Evolutionary conservation across 2,797 vertebrate species (phyloP).

Genomic region (Potorous gilbertii): DNA sequence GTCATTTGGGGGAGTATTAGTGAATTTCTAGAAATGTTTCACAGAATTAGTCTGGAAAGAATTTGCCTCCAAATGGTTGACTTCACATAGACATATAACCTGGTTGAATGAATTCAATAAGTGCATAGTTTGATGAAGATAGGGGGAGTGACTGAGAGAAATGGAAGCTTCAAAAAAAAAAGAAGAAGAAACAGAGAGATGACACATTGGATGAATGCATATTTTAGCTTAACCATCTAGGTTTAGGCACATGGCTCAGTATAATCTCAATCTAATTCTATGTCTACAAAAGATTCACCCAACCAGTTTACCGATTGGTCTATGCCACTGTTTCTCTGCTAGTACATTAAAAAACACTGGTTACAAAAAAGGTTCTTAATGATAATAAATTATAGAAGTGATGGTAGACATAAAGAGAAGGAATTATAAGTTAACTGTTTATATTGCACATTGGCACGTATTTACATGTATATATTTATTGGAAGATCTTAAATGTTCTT

Average conservation of each 20-base stretch:
- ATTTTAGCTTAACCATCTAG: not conserved
- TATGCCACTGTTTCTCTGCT: not conserved
- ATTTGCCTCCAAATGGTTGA: not conserved
- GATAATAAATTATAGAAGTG: too few relatives aligned
- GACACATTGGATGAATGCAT: not conserved
- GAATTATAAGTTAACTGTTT: not conserved
- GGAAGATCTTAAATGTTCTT: not conserved
- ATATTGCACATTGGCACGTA: not conserved
- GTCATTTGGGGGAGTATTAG: not conserved
- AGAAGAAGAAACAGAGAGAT: not conserved
- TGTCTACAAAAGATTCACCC: not conserved
- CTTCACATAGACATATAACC: not conserved
- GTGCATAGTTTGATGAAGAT: not conserved
- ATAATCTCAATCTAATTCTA: not conserved
- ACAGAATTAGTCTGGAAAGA: not conserved
- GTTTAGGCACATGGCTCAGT: not conserved
- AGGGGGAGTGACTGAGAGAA: rapidly evolving
- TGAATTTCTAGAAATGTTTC: not conserved
- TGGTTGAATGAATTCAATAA: not conserved
- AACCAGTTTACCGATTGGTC: not conserved
- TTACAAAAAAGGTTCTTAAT: not conserved
- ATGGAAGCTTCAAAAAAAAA: not conserved
- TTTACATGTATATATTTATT: not conserved
- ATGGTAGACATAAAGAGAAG: not conserved
- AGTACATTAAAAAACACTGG: not conserved